phyloP scores from a whole-genome alignment of 2,888 invertebrate genomes.

The Mayetiola destructor region DNA sequence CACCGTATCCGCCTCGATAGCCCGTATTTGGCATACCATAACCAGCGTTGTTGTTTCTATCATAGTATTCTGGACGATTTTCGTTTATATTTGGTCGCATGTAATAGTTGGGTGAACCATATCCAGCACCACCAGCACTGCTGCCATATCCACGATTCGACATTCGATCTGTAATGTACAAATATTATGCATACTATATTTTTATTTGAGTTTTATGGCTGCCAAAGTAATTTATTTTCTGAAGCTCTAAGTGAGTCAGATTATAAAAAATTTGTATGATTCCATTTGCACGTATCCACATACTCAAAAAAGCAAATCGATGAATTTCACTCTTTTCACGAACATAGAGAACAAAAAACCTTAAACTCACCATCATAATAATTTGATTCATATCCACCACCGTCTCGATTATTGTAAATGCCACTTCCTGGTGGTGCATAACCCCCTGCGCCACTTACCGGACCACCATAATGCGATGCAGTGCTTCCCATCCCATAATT shows the following conservation, averaged over 20 bases:
- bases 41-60: not conserved
- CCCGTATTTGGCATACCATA: no score
- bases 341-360: no score
- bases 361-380: slow-evolving; percentile 1
- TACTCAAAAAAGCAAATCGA: no score
- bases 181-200: no score
- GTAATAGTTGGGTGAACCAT: not conserved
- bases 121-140: not conserved
- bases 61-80: not conserved
- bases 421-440: not conserved
- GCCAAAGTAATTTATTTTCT: no score
- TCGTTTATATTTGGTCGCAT: not conserved
- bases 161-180: slow-evolving; percentile 10
- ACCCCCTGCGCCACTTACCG: not conserved
- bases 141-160: not conserved
- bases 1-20: slow-evolving; percentile 2
- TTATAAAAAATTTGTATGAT: no score
- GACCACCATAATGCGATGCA: not conserved
- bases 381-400: not conserved
- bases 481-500: not conserved
- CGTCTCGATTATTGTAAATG: not conserved
- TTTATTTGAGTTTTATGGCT: no score
- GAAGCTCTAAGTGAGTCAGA: no score
- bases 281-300: no score
- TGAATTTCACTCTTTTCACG: no score